These are phyloP conservation scores for Acholoe squamosa DNA, from an alignment of 2,888 invertebrate genomes.

Conservation along the genomic window DNA sequence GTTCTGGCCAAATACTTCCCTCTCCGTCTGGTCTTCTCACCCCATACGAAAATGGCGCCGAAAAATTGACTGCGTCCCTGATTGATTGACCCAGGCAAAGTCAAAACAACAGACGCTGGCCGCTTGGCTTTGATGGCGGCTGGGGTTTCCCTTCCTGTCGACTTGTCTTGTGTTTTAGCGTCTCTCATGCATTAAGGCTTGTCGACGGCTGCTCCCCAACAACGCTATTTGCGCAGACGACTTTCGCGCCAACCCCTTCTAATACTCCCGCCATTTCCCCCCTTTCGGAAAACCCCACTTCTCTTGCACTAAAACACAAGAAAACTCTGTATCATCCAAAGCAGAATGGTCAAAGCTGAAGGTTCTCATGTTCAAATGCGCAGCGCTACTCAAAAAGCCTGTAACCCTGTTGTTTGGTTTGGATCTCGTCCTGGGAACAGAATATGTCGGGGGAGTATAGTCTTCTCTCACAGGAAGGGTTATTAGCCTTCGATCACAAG, in stretches of 20 bases:
- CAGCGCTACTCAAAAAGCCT: neutral
- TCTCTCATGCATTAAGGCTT: slow-evolving; percentile 44
- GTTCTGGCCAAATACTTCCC: neutral
- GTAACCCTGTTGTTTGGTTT: neutral
- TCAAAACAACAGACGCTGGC: slow-evolving; percentile 29
- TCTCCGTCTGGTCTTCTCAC: neutral
- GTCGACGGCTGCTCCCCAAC: neutral
- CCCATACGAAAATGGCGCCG: slow-evolving; percentile 18
- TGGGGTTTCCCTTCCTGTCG: slow-evolving; percentile 47
- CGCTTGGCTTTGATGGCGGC: slow-evolving; percentile 17
- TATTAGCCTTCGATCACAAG: slow-evolving; percentile 20
- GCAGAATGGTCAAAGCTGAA: neutral
- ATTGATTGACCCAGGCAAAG: slow-evolving; percentile 33
- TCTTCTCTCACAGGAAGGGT: neutral
- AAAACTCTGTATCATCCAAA: neutral
- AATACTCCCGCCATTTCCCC: neutral
- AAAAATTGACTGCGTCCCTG: slow-evolving; percentile 30
- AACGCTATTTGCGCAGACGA: neutral
- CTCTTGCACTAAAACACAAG: neutral
- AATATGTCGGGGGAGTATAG: neutral
- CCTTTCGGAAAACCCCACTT: neutral
- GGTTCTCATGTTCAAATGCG: neutral
- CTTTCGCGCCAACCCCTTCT: neutral
- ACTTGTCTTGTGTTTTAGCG: slow-evolving; percentile 43
- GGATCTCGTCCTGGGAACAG: neutral